Evolutionary conservation across 2,113 vertebrate genomes (phyloP), one percentile per base, ranked within the genome.

Genomic region (Labeo catla): DNA sequence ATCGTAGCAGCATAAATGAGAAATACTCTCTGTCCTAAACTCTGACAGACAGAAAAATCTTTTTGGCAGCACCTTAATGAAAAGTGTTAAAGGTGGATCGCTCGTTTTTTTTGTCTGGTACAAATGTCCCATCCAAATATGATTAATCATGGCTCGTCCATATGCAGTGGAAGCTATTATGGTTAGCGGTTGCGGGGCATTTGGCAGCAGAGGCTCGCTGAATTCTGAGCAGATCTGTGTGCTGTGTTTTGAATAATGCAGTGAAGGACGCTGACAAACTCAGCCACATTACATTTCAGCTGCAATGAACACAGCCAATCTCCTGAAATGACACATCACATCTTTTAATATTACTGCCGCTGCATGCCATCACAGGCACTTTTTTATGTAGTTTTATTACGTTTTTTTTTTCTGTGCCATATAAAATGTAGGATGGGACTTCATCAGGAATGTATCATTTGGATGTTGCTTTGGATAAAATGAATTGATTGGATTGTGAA

Each of bases 191-290:
- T 83, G 72, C 70, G 73, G 86, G 81, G 76, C 81, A 77, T 70
- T 82, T 82, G 78, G 73, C 61, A 78, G 54, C 39, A 10, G 76
- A 83, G 76, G 36, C 43, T 47, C n/a, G 28, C 52, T 36, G 72
- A 74, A 88, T 76, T 73, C 68, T 85, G 76, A 84, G 79, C 47
- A 87, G 72, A 19, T 77, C 23, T 49, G 73, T 86, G 23, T 79
- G 81, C 84, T 86, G 88, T 80, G 66, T 84, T 66, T 45, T 65
- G 86, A 89, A 86, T 73, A 70, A 78, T 85, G 85, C 70, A 83
- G 81, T 63, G 72, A 28, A 34, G 63, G 72, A 66, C 39, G 50
- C 54, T 77, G 28, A 81, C 65, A 61, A 57, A 6, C 28, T 34
- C 50, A 81, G 13, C 4, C 81, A 49, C 28, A 39, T 79, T 54